Base-by-base conservation (phyloP, 2,797 vertebrate genomes). In the Macropodus opercularis region DNA sequence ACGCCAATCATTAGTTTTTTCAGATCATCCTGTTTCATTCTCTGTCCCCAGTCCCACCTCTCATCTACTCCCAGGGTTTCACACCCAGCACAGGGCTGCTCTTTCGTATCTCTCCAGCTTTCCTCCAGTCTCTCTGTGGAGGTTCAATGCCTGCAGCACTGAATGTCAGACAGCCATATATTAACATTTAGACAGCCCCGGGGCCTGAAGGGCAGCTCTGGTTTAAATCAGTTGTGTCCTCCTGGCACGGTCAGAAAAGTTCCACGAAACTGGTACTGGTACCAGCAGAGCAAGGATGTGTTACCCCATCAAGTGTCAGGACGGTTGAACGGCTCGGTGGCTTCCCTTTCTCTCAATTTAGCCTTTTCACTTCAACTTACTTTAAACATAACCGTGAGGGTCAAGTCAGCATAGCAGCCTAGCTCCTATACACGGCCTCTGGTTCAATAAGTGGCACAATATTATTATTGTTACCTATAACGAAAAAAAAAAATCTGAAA, bases 161-260 rank as follows among this genome's bases (percentile, higher is more conserved):
- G 77, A 85, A 85, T 86, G 86, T 85, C 80, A 88, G 73, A 71
- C 73, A 71, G 70, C 13, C 79, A 85, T 87, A 85, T 65, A 88
- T 89, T 87, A 85, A 84, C 86, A 87, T 87, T 88, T 84, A 85
- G 76, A 87, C 74, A 68, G 75, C 79, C 80, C 67, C 13, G 0
- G 66, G 80, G 54, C 70, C 51, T 14, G 2, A 31, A 61, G 29
- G 58, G 70, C 8, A 64, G 54, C 59, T 69, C 50, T 18, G 5
- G 32, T 80, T 79, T 52, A 61, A 83, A 81, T 74, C 71, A 58
- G 55, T 74, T 70, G 60, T 62, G 62, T 75, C 52, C 70, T 63
- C 42, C 59, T 36, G 6, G 44, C 61, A 40, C 42, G 18, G 60
- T 69, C 9, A 24, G 61, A 69, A 75, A 66, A 59, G 49, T 63